Evolutionary conservation across 1,140 invertebrate genomes (phyloP).

Genomic region (Sycophaga agraensis): DNA sequence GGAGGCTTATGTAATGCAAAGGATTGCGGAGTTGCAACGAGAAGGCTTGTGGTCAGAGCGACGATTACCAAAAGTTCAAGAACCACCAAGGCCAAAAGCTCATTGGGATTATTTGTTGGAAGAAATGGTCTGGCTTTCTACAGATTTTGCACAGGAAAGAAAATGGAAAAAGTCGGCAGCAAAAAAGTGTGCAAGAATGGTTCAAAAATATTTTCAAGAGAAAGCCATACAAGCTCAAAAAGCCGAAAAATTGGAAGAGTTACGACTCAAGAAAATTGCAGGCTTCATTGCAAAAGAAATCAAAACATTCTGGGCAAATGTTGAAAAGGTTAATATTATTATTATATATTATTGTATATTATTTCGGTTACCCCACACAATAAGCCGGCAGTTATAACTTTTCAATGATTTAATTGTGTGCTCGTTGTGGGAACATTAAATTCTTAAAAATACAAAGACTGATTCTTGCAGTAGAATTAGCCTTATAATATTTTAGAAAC

Average conservation of each 20-base stretch:
- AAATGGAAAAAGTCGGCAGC: constrained; percentile 97
- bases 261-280: constrained; percentile 84
- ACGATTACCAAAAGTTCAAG: constrained; percentile 88
- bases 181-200: constrained; percentile 89
- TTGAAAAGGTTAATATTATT: constrained; percentile 76
- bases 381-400: constrained; percentile 55
- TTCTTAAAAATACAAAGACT: constrained; percentile 30
- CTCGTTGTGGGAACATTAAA: constrained; percentile 58
- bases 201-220: constrained; percentile 95
- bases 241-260: constrained; percentile 89
- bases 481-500: constrained; percentile 26
- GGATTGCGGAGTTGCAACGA: constrained; percentile 82
- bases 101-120: constrained; percentile 99
- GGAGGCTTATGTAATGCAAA: constrained; percentile 91
- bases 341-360: no score
- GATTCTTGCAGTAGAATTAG: constrained; percentile 15
- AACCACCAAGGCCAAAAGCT: constrained; percentile 85
- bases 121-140: constrained; percentile 97
- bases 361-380: constrained; percentile 50
- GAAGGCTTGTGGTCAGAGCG: constrained; percentile 93
- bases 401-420: constrained; percentile 49
- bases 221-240: constrained; percentile 84
- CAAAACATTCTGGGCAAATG: constrained; percentile 93
- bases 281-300: constrained; percentile 90
- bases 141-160: constrained; percentile 95